phyloP scores from a whole-genome alignment of 2,888 invertebrate genomes.

The Cyclophora punctaria region DNA sequence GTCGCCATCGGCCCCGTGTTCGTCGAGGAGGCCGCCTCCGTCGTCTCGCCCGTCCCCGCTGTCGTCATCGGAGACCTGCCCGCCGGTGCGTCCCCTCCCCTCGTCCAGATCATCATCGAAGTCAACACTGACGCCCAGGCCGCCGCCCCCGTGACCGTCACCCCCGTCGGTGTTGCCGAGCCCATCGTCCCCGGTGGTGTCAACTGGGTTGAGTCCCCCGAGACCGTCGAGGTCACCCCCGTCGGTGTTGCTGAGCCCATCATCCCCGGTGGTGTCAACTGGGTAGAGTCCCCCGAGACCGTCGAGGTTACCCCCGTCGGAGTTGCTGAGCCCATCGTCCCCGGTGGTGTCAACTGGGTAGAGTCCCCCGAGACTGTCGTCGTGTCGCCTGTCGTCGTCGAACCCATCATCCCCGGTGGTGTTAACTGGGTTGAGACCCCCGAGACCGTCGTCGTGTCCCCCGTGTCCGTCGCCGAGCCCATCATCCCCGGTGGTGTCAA shows the following conservation, averaged over 20 bases:
- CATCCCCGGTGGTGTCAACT: slow-evolving; percentile 7
- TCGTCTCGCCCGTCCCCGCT: slow-evolving; percentile 4
- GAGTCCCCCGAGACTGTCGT: background rate
- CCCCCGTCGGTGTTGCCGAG: slow-evolving; percentile 17
- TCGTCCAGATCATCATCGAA: slow-evolving; percentile 32
- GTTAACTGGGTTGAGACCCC: too few relatives aligned
- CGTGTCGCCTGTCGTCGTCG: slow-evolving; percentile 3
- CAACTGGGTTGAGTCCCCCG: slow-evolving; percentile 9
- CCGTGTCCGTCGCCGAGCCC: slow-evolving; percentile 12
- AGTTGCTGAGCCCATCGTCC: background rate
- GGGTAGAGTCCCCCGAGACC: background rate
- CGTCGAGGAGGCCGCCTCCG: slow-evolving; percentile 11
- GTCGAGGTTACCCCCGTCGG: background rate
- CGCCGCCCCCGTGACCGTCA: slow-evolving; percentile 19
- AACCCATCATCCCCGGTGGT: too few relatives aligned
- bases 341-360: slow-evolving; percentile 4
- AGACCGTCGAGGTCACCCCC: background rate
- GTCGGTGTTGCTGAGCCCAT: slow-evolving; percentile 6
- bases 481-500: slow-evolving; percentile 7
- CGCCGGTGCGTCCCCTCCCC: slow-evolving; percentile 16
- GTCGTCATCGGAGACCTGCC: background rate
- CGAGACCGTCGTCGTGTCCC: slow-evolving; percentile 3
- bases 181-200: slow-evolving; percentile 22
- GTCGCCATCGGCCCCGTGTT: slow-evolving; percentile 4
- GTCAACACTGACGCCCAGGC: slow-evolving; percentile 13